phyloP scores from a whole-genome alignment of 2,113 vertebrate species.

The Onychorhynchus coronatus region DNA sequence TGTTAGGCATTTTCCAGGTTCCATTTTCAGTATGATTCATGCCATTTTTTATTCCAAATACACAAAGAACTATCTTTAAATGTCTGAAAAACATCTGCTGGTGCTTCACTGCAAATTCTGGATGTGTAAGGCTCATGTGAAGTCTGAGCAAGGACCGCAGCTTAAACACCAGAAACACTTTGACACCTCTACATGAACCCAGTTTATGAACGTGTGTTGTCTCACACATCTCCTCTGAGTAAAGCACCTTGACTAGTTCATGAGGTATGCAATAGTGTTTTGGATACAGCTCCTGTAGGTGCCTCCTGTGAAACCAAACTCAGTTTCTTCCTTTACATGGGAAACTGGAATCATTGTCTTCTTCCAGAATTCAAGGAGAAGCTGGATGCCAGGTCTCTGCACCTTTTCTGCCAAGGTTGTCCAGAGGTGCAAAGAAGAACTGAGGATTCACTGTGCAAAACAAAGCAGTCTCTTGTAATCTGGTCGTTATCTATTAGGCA shows the following conservation, averaged over 20 bases:
- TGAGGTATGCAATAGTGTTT: neutral
- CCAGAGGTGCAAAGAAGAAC: neutral
- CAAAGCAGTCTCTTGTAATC: neutral
- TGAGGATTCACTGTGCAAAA: neutral
- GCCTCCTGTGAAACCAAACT: neutral
- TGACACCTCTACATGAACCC: rapidly evolving
- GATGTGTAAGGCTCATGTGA: neutral
- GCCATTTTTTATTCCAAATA: neutral
- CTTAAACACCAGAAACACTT: neutral
- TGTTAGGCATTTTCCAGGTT: neutral
- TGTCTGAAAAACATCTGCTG: neutral
- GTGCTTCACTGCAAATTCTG: neutral
- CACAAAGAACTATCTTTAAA: neutral
- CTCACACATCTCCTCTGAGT: neutral
- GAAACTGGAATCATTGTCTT: neutral
- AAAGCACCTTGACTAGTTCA: neutral
- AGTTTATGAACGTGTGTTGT: neutral
- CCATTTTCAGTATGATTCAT: neutral
- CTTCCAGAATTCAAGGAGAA: neutral
- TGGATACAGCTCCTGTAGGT: neutral
- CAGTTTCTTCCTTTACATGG: neutral
- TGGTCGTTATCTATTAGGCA: neutral
- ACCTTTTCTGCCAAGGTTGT: neutral
- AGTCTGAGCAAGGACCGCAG: neutral
- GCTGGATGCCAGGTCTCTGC: neutral